phyloP scores from a whole-genome alignment of 2,113 vertebrate species.

The Argyrosomus japonicus region DNA sequence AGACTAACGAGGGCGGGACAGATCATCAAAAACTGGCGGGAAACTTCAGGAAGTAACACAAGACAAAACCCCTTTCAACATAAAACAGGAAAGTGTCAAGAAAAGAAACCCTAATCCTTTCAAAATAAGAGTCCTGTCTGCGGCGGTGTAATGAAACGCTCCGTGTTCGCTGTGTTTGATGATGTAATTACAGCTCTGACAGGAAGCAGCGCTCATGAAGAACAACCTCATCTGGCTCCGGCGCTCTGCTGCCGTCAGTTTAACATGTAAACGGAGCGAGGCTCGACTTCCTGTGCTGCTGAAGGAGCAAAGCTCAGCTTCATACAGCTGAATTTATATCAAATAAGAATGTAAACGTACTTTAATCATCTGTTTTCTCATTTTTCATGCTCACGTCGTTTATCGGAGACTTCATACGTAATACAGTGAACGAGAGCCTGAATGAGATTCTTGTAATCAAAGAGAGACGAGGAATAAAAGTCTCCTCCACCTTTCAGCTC shows the following conservation, averaged over 20 bases:
- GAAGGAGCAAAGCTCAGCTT: background rate
- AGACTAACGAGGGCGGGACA: too few species aligned
- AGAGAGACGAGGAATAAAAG: constrained; percentile 1
- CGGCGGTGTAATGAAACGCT: background rate
- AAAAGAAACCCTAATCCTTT: background rate
- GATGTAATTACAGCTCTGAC: constrained; percentile 30
- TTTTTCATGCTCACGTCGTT: background rate
- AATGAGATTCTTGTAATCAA: background rate
- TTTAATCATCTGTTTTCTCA: background rate
- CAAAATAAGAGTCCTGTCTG: constrained; percentile 20
- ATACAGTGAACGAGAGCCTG: background rate
- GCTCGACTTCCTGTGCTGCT: background rate
- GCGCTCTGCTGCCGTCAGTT: background rate
- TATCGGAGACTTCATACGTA: background rate
- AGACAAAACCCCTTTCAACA: background rate
- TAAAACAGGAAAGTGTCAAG: background rate
- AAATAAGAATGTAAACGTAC: too few species aligned
- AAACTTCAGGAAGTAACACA: too few species aligned
- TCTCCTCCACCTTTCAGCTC: constrained; percentile 4
- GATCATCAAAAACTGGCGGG: too few species aligned
- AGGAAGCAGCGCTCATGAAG: constrained; percentile 15
- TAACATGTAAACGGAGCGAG: background rate
- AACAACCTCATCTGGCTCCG: constrained; percentile 19
- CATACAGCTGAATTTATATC: background rate
- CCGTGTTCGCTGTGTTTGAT: background rate